phyloP scores from a whole-genome alignment of 2,113 vertebrate species.

The Vulpes ferrilata region DNA sequence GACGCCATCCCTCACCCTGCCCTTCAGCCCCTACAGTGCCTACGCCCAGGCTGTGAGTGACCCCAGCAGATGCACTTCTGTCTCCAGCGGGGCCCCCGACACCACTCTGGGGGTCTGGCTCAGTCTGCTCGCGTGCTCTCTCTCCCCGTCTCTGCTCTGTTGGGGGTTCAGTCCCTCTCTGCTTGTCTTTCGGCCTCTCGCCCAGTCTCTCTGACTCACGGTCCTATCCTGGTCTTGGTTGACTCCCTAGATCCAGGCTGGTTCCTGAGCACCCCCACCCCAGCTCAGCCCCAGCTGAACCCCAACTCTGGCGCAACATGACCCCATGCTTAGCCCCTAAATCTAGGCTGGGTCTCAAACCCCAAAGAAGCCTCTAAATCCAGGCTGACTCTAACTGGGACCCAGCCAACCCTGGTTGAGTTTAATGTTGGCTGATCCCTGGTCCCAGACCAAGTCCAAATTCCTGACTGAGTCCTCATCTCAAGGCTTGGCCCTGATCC shows the following conservation, averaged over 20 bases:
- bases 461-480: background rate
- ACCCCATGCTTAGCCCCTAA: background rate
- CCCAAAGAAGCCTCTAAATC: background rate
- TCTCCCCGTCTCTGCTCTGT: background rate
- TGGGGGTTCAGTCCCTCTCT: background rate
- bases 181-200: background rate
- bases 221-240: background rate
- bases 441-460: background rate
- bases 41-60: slow-evolving; percentile 99
- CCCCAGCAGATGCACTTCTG: background rate
- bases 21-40: slow-evolving; percentile 98
- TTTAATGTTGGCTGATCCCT: background rate
- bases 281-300: background rate
- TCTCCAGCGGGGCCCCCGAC: background rate
- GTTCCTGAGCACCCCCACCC: background rate
- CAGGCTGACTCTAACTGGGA: background rate
- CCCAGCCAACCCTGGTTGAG: background rate
- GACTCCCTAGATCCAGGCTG: background rate
- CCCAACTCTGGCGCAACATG: background rate
- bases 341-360: background rate
- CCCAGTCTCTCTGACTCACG: background rate
- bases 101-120: background rate
- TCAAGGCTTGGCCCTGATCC: background rate
- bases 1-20: slow-evolving; percentile 97
- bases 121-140: background rate